These are phyloP conservation scores for Leptopilina syphax DNA, from an alignment of 2,888 invertebrate genomes.

Conservation along the genomic window DNA sequence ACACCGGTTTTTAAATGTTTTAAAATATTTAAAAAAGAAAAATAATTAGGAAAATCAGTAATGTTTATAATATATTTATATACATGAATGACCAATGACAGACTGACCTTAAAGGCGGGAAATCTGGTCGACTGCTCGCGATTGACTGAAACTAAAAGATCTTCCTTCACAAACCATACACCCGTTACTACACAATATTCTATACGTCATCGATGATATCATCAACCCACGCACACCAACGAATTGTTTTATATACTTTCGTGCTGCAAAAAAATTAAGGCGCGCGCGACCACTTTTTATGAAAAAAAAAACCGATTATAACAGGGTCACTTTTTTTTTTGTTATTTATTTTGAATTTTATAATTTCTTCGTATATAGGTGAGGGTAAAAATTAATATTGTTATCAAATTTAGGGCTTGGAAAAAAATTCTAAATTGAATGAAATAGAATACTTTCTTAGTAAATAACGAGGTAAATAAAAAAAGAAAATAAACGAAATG, in stretches of 20 bases:
- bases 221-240: slow-evolving; percentile 55
- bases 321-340: slow-evolving; percentile 4
- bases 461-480: too few species aligned
- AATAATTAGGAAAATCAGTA: not conserved
- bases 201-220: slow-evolving; percentile 72
- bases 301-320: slow-evolving; percentile 1
- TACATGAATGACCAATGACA: slow-evolving; percentile 37
- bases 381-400: too few species aligned
- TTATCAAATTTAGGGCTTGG: too few species aligned
- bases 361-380: not conserved
- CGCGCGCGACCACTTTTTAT: slow-evolving; percentile 23
- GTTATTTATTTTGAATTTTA: not conserved
- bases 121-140: slow-evolving; percentile 58
- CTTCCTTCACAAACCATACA: slow-evolving; percentile 41
- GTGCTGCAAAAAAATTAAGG: slow-evolving; percentile 1
- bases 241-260: slow-evolving; percentile 3
- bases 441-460: too few species aligned
- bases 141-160: slow-evolving; percentile 64
- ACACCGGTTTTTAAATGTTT: not conserved
- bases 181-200: slow-evolving; percentile 38
- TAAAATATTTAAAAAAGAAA: not conserved
- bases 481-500: too few species aligned
- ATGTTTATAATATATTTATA: slow-evolving; percentile 15
- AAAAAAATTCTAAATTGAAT: too few species aligned
- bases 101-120: slow-evolving; percentile 43